A percentile compares a stretch with the other conserved stretches of the same genome.
These are phyloP conservation scores for Neodiprion pinetum DNA, from an alignment of 1,140 invertebrate species.

Conservation along the genomic window DNA sequence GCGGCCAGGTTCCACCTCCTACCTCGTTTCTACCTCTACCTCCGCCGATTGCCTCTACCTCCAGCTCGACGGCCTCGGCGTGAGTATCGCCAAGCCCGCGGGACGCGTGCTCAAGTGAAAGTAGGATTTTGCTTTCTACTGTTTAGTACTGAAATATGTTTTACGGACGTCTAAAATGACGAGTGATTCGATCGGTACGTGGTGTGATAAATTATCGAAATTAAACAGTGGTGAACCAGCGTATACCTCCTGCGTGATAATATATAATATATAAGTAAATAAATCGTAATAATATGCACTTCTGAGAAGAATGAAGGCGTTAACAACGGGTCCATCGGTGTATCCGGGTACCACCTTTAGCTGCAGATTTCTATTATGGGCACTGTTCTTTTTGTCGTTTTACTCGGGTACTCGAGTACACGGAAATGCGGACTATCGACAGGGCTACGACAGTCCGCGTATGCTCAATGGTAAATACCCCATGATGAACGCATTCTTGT, in stretches of 20 bases:
- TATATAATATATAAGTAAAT: not conserved
- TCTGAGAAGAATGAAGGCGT: not conserved
- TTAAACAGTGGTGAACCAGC: too few species aligned
- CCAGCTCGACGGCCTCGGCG: constrained; percentile 52
- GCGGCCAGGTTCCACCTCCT: not conserved
- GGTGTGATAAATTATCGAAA: not conserved
- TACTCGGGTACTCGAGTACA: not conserved
- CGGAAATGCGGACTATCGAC: not conserved
- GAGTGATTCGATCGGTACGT: not conserved
- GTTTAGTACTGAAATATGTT: not conserved
- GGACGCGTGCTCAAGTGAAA: constrained; percentile 49
- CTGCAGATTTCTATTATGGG: not conserved
- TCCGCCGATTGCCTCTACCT: not conserved
- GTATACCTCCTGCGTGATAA: too few species aligned
- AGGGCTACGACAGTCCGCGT: not conserved
- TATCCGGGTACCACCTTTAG: constrained; percentile 5
- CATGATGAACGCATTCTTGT: too few species aligned
- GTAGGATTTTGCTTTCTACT: constrained; percentile 61
- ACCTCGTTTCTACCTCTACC: not conserved
- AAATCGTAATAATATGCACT: not conserved
- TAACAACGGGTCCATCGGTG: not conserved
- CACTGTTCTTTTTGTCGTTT: not conserved
- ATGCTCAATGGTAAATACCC: too few species aligned
- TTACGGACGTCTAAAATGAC: not conserved
- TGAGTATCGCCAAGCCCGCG: constrained; percentile 42